Evolutionary conservation across 53 echinoderm and acorn worm species (phyloP).

Genomic region (Echinometra lucunter): DNA sequence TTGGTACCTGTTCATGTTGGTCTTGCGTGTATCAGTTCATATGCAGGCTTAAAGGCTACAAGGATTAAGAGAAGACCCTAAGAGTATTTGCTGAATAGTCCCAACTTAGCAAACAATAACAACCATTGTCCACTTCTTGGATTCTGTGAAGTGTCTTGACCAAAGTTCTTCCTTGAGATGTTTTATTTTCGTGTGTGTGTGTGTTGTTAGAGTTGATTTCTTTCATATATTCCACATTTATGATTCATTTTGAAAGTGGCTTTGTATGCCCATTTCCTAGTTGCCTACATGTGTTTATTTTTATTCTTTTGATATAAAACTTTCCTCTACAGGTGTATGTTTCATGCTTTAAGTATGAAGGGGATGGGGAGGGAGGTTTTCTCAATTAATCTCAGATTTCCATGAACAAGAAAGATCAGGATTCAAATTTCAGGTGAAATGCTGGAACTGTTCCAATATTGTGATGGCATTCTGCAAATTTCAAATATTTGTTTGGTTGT

Average conservation of each 20-base stretch:
- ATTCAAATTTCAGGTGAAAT: neutral
- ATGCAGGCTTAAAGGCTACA: too few relatives aligned
- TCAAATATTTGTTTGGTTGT: neutral
- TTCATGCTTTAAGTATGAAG: too few relatives aligned
- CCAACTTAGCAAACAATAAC: neutral
- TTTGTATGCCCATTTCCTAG: too few relatives aligned
- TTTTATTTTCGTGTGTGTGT: neutral
- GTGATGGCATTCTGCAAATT: neutral
- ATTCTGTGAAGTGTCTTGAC: constrained; percentile 2
- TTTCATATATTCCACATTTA: neutral
- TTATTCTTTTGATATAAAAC: neutral
- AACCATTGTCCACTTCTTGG: neutral
- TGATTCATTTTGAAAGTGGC: too few relatives aligned
- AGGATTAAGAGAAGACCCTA: too few relatives aligned
- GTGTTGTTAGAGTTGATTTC: neutral
- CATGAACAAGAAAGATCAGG: neutral
- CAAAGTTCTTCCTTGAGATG: constrained; percentile 6
- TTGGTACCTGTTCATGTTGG: too few relatives aligned
- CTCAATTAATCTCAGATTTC: neutral
- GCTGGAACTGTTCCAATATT: neutral
- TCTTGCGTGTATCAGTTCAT: too few relatives aligned
- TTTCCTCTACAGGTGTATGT: neutral
- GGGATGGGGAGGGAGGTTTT: neutral
- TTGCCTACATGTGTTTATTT: neutral
- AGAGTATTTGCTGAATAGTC: too few relatives aligned